Evolutionary conservation across 2,888 invertebrate species (phyloP), one percentile per base, ranked within the genome.

Genomic region (Heliconius aoede): DNA sequence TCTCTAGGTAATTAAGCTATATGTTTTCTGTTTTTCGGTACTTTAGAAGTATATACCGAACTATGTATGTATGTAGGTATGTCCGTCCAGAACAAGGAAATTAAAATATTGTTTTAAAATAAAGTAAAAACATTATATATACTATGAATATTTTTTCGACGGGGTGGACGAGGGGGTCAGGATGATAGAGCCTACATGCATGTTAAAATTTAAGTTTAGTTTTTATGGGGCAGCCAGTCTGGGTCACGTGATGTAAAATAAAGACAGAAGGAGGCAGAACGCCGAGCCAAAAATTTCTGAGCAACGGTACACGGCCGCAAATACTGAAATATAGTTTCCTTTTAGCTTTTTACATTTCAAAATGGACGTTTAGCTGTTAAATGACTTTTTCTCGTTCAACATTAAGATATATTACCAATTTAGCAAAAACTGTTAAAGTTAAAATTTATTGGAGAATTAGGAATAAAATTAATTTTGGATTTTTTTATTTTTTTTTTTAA

Each of bases 241-340:
- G 72, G 79, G 73, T 78, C 80, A 76, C 46, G 74, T 62, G 69
- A 71, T 79, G 79, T 75, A 73, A 78, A 79, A 77, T 74, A 61
- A 73, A 68, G 40, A 73, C 68, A 32, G 36, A 75, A 71, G 55
- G 69, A 71, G 72, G 62, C 72, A 46, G 64, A 62, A 74, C 68
- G 51, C 65, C 77, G 69, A 77, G 79, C 79, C 77, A 77, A 79
- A 78, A 75, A 73, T 73, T 73, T 30, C 62, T 58, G 73, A 58
- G 69, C 73, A 74, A 4, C 32, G 64, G 36, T 69, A 64, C 64
- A 71, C 64, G 36, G 40, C 71, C 64, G 64, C 75, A 75, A 75
- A 75, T 75, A 62, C 71, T 71, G 58, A 75, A 71, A 75, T 71
- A 75, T 64, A 55, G 62, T 71, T 75, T 71, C 71, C 64, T 75